Conservation (phyloP, 2,888 invertebrate species). For the Euplexia lucipara region DNA sequence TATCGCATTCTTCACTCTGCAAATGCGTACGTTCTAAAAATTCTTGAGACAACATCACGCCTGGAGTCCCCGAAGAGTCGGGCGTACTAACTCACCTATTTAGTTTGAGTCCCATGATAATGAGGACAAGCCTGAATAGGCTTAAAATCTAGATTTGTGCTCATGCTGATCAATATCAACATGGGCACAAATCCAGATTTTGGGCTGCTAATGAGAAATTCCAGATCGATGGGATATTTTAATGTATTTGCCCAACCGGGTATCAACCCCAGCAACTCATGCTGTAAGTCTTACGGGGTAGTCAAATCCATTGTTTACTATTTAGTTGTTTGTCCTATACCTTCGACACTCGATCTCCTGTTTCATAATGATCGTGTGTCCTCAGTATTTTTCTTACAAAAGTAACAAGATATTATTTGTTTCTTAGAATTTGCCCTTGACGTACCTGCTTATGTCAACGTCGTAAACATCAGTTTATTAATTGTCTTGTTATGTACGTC, state of each 20-base stretch:
- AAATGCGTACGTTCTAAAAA: constrained; percentile 58
- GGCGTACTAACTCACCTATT: too few species aligned
- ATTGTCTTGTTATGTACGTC: constrained; percentile 63
- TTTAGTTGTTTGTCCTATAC: constrained; percentile 37
- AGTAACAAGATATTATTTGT: constrained; percentile 36
- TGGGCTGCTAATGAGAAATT: too few species aligned
- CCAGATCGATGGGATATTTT: too few species aligned
- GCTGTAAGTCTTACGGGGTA: too few species aligned
- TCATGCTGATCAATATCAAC: too few species aligned
- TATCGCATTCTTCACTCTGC: constrained; percentile 64
- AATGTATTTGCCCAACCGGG: too few species aligned
- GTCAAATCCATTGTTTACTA: neutral
- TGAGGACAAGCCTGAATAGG: too few species aligned
- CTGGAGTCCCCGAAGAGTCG: too few species aligned
- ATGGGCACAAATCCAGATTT: too few species aligned
- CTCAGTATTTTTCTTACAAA: constrained; percentile 40
- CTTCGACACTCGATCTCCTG: constrained; percentile 27
- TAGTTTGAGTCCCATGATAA: too few species aligned
- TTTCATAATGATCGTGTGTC: constrained; percentile 21
- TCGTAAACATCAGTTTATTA: constrained; percentile 64
- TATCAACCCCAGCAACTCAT: too few species aligned
- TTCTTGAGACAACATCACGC: constrained; percentile 4
- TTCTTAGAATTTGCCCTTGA: constrained; percentile 53
- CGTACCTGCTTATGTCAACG: constrained; percentile 56
- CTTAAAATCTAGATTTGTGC: too few species aligned